phyloP scores from a whole-genome alignment of 2,113 vertebrate species.

The Deroptyus accipitrinus region DNA sequence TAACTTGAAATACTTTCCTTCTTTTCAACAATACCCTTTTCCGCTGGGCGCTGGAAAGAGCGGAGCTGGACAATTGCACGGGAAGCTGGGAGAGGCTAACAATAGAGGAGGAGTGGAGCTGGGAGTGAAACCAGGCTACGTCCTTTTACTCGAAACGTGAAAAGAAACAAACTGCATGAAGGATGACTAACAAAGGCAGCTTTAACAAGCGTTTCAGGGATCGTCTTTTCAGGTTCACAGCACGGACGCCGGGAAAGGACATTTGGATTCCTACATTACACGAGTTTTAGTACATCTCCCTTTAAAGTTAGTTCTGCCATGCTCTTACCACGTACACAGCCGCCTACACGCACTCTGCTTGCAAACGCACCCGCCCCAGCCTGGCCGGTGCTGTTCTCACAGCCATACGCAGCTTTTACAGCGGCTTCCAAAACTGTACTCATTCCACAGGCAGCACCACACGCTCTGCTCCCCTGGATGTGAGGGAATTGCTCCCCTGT shows the following conservation, averaged over 20 bases:
- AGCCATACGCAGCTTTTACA: background rate
- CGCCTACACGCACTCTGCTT: background rate
- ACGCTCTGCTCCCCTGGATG: fast-evolving
- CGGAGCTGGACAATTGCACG: background rate
- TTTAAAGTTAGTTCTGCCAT: background rate
- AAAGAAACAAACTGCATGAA: constrained; percentile 36
- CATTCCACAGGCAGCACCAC: background rate
- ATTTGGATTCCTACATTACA: background rate
- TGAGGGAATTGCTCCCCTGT: fast-evolving
- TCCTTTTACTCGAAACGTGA: background rate
- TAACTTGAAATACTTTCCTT: constrained; percentile 22
- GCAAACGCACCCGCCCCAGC: background rate
- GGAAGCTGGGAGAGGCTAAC: constrained; percentile 32
- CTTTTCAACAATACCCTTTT: constrained; percentile 23
- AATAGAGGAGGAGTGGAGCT: constrained; percentile 31
- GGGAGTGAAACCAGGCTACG: background rate
- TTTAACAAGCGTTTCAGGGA: background rate
- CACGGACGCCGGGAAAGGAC: background rate
- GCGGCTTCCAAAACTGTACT: fast-evolving
- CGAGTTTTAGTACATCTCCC: constrained; percentile 1
- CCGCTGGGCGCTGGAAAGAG: constrained; percentile 15
- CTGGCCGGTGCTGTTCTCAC: background rate
- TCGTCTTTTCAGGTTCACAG: background rate
- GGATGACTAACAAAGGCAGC: constrained; percentile 35
- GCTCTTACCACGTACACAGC: background rate